Conservation (phyloP, 2,888 invertebrate species). For the Zeuzera pyrina region DNA sequence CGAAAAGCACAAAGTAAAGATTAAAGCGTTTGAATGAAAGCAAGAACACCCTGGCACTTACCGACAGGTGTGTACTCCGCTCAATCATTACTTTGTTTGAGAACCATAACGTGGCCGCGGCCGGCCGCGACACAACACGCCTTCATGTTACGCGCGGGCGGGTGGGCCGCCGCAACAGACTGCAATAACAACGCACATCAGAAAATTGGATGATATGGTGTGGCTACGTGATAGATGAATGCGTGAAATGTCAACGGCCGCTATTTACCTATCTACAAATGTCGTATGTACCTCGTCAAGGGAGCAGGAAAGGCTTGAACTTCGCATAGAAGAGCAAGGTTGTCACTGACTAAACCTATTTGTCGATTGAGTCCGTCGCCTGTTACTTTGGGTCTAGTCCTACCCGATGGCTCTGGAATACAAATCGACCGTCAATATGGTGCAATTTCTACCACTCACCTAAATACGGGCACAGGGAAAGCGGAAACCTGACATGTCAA, state of each 20-base stretch:
- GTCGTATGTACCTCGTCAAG: slow-evolving; percentile 78
- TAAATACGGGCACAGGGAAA: slow-evolving; percentile 79
- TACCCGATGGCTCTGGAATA: slow-evolving; percentile 79
- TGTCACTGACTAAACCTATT: slow-evolving; percentile 51
- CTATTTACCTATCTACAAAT: slow-evolving; percentile 29
- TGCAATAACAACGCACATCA: slow-evolving; percentile 69
- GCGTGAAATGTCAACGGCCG: slow-evolving; percentile 61
- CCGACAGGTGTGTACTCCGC: slow-evolving; percentile 67
- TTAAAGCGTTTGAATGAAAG: slow-evolving; percentile 65
- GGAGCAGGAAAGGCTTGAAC: slow-evolving; percentile 87
- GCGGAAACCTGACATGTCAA: slow-evolving; percentile 80
- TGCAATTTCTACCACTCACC: slow-evolving; percentile 68
- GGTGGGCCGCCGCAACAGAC: slow-evolving; percentile 57
- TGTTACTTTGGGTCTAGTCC: slow-evolving; percentile 78
- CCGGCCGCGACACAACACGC: slow-evolving; percentile 66
- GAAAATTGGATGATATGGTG: slow-evolving; percentile 57
- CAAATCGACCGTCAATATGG: slow-evolving; percentile 39
- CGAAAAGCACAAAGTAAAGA: slow-evolving; percentile 70
- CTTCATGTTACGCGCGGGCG: slow-evolving; percentile 59
- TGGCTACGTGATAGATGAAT: slow-evolving; percentile 64
- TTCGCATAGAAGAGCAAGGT: slow-evolving; percentile 81
- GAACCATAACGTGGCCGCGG: slow-evolving; percentile 42
- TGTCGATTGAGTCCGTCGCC: slow-evolving; percentile 75
- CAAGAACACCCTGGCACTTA: slow-evolving; percentile 72
- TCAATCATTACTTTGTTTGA: slow-evolving; percentile 71